phyloP scores from a whole-genome alignment of 2,797 vertebrate genomes.

The Falco rusticolus region DNA sequence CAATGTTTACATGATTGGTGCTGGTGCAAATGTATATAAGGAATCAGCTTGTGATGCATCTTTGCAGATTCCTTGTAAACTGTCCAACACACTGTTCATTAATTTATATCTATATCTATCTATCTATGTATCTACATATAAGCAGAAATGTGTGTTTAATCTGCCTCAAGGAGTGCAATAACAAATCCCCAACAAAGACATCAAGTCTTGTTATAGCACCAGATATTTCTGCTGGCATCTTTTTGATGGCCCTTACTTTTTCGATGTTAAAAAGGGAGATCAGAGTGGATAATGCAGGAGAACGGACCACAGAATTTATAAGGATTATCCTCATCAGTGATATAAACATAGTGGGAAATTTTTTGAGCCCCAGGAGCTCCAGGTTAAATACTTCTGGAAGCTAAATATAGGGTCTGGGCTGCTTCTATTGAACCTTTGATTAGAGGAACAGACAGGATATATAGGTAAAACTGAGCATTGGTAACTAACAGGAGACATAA shows the following conservation, averaged over 20 bases:
- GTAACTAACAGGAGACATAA: background rate
- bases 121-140: background rate
- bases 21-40: background rate
- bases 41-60: rapidly evolving
- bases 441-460: background rate
- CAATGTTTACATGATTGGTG: background rate
- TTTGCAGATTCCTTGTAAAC: background rate
- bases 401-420: background rate
- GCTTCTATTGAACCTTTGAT: background rate
- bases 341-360: background rate
- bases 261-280: background rate
- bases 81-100: background rate
- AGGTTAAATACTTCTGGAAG: background rate
- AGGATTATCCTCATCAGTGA: background rate
- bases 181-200: background rate
- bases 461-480: background rate
- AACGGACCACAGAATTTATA: background rate
- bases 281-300: background rate
- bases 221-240: background rate
- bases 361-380: background rate
- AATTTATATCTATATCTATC: background rate
- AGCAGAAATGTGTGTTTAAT: background rate
- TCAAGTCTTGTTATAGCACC: background rate
- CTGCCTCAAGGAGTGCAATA: too few relatives aligned
- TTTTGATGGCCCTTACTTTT: background rate